Percentiles rank a stretch among this genome's conserved stretches.
Conservation (phyloP, 2,888 invertebrate species). For the Exocentrus adspersus region DNA sequence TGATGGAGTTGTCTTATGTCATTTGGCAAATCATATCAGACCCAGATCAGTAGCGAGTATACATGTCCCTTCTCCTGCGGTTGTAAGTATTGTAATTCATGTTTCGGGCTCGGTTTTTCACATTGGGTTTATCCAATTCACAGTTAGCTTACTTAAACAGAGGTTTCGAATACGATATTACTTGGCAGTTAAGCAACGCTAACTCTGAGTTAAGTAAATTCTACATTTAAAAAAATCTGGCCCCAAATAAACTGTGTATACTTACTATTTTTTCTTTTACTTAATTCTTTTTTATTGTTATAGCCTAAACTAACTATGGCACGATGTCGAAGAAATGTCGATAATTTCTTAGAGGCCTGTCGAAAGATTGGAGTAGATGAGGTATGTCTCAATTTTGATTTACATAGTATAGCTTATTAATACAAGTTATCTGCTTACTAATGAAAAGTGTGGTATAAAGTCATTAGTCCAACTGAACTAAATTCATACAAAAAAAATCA, state of each 20-base stretch:
- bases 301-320: conserved; percentile 96
- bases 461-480: too few relatives aligned
- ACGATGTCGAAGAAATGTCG: conserved; percentile 92
- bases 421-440: not conserved
- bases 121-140: too few relatives aligned
- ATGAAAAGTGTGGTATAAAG: too few relatives aligned
- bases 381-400: conserved; percentile 70
- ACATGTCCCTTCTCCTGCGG: conserved; percentile 92
- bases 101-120: too few relatives aligned
- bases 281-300: conserved; percentile 52
- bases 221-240: too few relatives aligned
- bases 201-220: too few relatives aligned
- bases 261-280: not conserved
- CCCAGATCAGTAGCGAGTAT: conserved; percentile 93
- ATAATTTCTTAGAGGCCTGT: conserved; percentile 95
- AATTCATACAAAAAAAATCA: too few relatives aligned
- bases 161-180: too few relatives aligned
- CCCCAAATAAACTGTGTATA: too few relatives aligned
- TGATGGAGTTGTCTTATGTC: conserved; percentile 94
- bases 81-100: conserved; percentile 69
- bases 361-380: conserved; percentile 93
- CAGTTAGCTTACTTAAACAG: too few relatives aligned
- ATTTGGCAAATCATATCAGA: conserved; percentile 91
- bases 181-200: too few relatives aligned
- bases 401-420: not conserved